These are phyloP conservation scores for Chiridota heheva DNA, from an alignment of 35 echinoderm and acorn worm species.

Conservation along the genomic window DNA sequence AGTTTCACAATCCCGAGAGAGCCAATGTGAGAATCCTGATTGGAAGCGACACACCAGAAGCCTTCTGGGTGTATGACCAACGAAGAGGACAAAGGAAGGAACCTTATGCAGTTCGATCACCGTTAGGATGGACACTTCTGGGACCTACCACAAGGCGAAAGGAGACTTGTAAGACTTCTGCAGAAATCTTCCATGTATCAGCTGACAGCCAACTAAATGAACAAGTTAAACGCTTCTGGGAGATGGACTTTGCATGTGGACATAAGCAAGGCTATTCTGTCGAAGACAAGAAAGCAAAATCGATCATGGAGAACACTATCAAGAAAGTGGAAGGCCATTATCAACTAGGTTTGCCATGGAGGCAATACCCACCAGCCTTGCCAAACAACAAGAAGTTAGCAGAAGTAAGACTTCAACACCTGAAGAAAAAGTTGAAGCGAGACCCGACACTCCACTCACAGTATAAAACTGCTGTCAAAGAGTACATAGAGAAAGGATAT, in stretches of 20 bases:
- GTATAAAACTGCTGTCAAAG: conserved; percentile 45
- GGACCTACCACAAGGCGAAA: conserved; percentile 36
- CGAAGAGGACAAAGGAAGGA: conserved; percentile 37
- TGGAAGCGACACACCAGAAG: conserved; percentile 47
- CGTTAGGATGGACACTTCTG: conserved; percentile 44
- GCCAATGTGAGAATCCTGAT: conserved; percentile 43
- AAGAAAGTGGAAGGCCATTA: conserved; percentile 8
- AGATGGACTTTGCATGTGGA: background rate
- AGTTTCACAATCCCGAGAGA: conserved; percentile 10
- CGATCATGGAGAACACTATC: conserved; percentile 34
- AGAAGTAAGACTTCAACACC: conserved; percentile 4
- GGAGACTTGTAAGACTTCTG: background rate
- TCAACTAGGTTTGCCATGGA: conserved; percentile 3
- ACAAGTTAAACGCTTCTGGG: background rate
- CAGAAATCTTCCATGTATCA: conserved; percentile 34
- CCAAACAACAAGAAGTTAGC: conserved; percentile 17
- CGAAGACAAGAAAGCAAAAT: conserved; percentile 56
- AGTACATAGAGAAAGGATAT: conserved; percentile 39
- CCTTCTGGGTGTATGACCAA: conserved; percentile 56
- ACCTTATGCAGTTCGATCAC: conserved; percentile 41
- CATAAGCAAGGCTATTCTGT: conserved; percentile 21
- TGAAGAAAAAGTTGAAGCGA: conserved; percentile 41
- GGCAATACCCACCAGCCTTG: background rate
- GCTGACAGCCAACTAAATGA: background rate
- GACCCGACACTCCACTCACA: conserved; percentile 38